Evolutionary conservation across 2,888 invertebrate species (phyloP), one percentile per base, ranked within the genome.

Genomic region (Lathronympha strigana): DNA sequence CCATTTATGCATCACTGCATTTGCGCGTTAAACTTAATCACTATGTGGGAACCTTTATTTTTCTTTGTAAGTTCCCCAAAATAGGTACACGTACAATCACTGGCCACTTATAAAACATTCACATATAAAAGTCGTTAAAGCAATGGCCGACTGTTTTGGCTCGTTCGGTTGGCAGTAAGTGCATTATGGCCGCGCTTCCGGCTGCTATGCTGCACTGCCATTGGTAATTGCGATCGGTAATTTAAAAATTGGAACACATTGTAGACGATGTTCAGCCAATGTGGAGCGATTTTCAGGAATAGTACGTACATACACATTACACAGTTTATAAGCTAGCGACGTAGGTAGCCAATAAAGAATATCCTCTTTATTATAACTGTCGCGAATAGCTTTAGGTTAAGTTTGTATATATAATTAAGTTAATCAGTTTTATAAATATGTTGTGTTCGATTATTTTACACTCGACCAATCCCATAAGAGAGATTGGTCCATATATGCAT

Each of bases 161-260:
- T 31, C 61, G 50, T 67, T 67, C 58, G 60, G 61, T 58, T 61
- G 63, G 62, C 55, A 61, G 50, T 51, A 63, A 55, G 51, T 64
- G 63, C 63, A 70, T 68, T 53, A 70, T 68, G 70, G 70, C 66
- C 51, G 38, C 67, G 62, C 63, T 68, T 70, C 70, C 70, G 68
- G 67, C 54, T 47, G 68, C 70, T 66, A 66, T 66, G 57, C 68
- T 66, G 61, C 61, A 43, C 57, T 55, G 47, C 61, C 53, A 67
- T 61, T 63, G 61, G 67, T 67, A 66, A 53, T 53, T 68, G 64
- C 57, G 23, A 61, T 45, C 40, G 60, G 64, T 67, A 66, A 63
- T 69, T 66, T 68, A 54, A 61, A 69, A 61, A 67, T 63, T 38
- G 62, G 61, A 61, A 51, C 31, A 17, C 19, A 28, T 31, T 49